Conservation (phyloP, 2,888 invertebrate genomes). For the Amaurobius ferox region DNA sequence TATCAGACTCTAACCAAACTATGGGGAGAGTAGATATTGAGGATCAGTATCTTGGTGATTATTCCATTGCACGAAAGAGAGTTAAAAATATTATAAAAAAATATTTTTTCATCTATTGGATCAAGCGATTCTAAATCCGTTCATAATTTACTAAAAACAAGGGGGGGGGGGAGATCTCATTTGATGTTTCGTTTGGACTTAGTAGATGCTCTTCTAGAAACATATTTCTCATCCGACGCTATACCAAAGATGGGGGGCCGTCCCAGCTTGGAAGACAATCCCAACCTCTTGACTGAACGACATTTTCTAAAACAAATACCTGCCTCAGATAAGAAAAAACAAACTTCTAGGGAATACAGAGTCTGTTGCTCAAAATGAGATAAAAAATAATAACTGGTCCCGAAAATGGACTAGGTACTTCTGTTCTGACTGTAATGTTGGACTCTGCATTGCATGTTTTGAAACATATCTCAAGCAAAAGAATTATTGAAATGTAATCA, state of each 20-base stretch:
- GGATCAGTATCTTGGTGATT: slow-evolving; percentile 15
- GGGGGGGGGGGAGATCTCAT: slow-evolving; percentile 7
- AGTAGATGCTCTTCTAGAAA: slow-evolving; percentile 2
- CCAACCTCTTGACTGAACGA: not conserved
- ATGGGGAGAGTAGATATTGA: slow-evolving; percentile 26
- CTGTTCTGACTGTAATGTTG: slow-evolving; percentile 25
- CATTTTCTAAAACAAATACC: not conserved
- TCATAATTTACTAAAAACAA: slow-evolving; percentile 23
- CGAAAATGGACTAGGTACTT: slow-evolving; percentile 8
- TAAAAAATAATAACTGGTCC: not conserved
- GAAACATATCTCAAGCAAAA: slow-evolving; percentile 2
- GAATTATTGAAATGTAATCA: too few relatives aligned
- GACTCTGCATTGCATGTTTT: slow-evolving; percentile 12
- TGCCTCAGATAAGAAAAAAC: not conserved
- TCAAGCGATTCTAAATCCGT: not conserved
- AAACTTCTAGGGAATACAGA: slow-evolving; percentile 1
- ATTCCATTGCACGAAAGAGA: not conserved
- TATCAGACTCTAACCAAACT: slow-evolving; percentile 3
- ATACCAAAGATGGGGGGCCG: not conserved
- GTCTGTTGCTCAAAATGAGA: slow-evolving; percentile 1
- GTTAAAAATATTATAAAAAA: slow-evolving; percentile 3
- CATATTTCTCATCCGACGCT: not conserved
- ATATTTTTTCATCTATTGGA: not conserved
- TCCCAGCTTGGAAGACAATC: not conserved
- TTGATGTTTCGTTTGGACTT: slow-evolving; percentile 15